Evolutionary conservation across 2,113 vertebrate species (phyloP).

Genomic region (Ammospiza nelsoni): DNA sequence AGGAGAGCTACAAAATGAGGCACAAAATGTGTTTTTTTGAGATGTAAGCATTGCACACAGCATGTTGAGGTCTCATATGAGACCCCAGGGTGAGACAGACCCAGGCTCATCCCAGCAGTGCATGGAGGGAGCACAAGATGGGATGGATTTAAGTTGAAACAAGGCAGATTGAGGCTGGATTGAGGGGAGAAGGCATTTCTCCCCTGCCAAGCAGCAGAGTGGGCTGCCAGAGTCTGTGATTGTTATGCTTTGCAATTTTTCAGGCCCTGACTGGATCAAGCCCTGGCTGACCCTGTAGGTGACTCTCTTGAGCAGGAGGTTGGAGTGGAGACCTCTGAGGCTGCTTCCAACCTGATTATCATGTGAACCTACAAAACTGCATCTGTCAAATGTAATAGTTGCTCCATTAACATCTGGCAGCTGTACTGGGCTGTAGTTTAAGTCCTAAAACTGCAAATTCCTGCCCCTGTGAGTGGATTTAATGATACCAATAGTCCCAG

Average conservation of each 20-base stretch:
- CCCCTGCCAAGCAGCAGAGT: neutral
- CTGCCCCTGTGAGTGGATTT: neutral
- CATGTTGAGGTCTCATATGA: neutral
- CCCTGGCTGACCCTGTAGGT: neutral
- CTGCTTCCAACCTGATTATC: neutral
- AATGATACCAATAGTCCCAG: conserved; percentile 3
- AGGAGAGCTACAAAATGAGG: neutral
- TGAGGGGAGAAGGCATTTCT: neutral
- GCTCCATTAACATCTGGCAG: conserved; percentile 9
- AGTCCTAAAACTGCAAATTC: conserved; percentile 16
- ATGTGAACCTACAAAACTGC: neutral
- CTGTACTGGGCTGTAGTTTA: neutral
- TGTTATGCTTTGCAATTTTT: neutral
- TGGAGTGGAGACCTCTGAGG: neutral
- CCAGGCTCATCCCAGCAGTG: neutral
- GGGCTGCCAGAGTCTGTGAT: neutral
- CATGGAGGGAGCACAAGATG: neutral
- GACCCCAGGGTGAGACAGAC: neutral
- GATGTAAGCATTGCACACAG: neutral
- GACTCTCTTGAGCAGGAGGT: neutral
- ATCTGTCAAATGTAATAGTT: neutral
- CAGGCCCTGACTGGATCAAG: neutral
- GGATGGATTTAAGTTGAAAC: neutral
- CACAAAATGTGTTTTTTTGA: neutral
- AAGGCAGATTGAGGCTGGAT: neutral